These are phyloP conservation scores for Chlamydotis undulata DNA, from an alignment of 2,113 vertebrate genomes.

Conservation along the genomic window DNA sequence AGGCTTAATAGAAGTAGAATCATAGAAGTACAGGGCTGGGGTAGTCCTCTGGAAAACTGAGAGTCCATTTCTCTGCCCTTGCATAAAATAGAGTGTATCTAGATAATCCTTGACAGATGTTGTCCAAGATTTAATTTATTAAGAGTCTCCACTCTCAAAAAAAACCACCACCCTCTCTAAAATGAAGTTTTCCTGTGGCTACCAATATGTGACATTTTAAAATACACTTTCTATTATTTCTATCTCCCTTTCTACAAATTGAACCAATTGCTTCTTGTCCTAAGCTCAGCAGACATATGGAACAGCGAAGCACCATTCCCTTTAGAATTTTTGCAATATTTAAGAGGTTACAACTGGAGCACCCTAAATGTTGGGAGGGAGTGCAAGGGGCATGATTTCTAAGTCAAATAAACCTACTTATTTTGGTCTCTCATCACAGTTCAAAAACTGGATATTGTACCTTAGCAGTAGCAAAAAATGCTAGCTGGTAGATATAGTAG, in stretches of 20 bases:
- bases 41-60: neutral
- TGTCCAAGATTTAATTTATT: neutral
- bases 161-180: neutral
- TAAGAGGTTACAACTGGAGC: neutral
- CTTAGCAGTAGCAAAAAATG: neutral
- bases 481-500: neutral
- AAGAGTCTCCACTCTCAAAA: neutral
- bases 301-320: neutral
- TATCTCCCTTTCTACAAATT: neutral
- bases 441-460: neutral
- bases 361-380: neutral
- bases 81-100: neutral
- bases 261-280: neutral
- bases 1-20: neutral
- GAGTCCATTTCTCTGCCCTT: neutral
- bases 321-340: neutral
- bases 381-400: no score
- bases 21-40: neutral
- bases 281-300: neutral
- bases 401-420: neutral
- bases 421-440: neutral
- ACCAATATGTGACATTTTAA: neutral
- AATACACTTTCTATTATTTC: neutral
- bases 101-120: conserved; percentile 46
- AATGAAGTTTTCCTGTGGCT: neutral